A percentile compares a stretch with the other conserved stretches of the same genome.
These are phyloP conservation scores for Drosophila saltans DNA, from an alignment of 1,140 invertebrate genomes.

Conservation along the genomic window DNA sequence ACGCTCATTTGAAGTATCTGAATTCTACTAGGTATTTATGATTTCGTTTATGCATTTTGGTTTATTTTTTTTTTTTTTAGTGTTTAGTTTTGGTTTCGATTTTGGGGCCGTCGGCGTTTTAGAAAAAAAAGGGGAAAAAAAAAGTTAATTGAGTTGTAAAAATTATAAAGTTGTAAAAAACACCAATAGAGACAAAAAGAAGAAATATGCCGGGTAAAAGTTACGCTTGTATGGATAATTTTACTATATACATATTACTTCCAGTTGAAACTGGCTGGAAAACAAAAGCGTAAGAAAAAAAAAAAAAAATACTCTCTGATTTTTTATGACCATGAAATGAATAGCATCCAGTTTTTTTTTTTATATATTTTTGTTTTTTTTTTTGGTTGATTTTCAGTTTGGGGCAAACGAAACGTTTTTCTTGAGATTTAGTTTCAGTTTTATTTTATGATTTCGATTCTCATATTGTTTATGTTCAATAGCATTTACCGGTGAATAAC, in stretches of 20 bases:
- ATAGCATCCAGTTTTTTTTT: conserved; percentile 58
- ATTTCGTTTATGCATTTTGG: conserved; percentile 78
- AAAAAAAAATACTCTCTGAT: conserved; percentile 61
- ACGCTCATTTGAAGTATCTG: conserved; percentile 54
- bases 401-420: conserved; percentile 40
- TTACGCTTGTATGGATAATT: conserved; percentile 51
- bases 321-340: conserved; percentile 73
- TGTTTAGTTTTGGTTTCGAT: conserved; percentile 69
- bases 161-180: conserved; percentile 81
- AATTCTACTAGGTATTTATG: conserved; percentile 75
- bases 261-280: conserved; percentile 68
- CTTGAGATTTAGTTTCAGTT: conserved; percentile 27
- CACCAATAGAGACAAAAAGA: conserved; percentile 19
- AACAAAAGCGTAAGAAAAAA: conserved; percentile 51
- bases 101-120: conserved; percentile 55
- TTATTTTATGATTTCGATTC: conserved; percentile 56
- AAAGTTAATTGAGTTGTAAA: conserved; percentile 81
- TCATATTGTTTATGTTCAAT: neutral
- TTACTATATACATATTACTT: conserved; percentile 45
- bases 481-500: conserved; percentile 15
- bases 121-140: conserved; percentile 45
- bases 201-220: conserved; percentile 53
- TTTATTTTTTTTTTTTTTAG: conserved; percentile 71
- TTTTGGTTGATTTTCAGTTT: conserved; percentile 6
- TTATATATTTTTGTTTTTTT: neutral